Evolutionary conservation across 2,888 invertebrate genomes (phyloP), one percentile per base, ranked within the genome.

Genomic region (Exephanes ischioxanthus): DNA sequence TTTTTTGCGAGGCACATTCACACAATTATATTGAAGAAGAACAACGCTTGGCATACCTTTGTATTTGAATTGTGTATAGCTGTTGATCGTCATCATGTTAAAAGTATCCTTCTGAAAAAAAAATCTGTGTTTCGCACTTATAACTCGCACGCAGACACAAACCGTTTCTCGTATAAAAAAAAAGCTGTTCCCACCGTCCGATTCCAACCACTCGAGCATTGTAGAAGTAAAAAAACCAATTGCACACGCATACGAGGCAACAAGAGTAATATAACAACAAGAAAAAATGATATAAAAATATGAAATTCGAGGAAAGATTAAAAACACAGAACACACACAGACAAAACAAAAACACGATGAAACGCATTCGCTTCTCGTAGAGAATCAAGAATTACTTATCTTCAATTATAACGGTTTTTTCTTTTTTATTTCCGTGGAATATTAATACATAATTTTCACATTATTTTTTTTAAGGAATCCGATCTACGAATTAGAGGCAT

Each of bases 11-110:
- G 19, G 75, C 80, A 76, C 70, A 61, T 77, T 73, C 33, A 61
- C 73, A 67, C 11, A 82, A 16, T 48, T 55, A 58, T 66, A 41
- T 45, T 45, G 37, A 72, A 37, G 45, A 71, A 79, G 66, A 61
- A 61, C 61, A 67, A 68, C 73, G 79, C 75, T 79, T 78, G 61
- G 45, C 14, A 70, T 70, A 45, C 70, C 58, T 81, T 80, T 80
- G 79, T 80, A 77, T 75, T 68, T 70, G 70, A 55, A 81, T 73
- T 86, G 78, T 84, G 80, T 79, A 80, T 84, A 79, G 79, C 84
- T 79, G 86, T 85, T 84, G 86, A 82, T 73, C 76, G 84, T 80
- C 76, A 83, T 84, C 78, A 51, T 79, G 75, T 84, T 70, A 63
- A 66, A 78, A 78, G 77, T 78, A 81, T 75, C 75, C 61, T 77